phyloP scores from a whole-genome alignment of 2,888 invertebrate species.

The Rhabditophanes sp. region DNA sequence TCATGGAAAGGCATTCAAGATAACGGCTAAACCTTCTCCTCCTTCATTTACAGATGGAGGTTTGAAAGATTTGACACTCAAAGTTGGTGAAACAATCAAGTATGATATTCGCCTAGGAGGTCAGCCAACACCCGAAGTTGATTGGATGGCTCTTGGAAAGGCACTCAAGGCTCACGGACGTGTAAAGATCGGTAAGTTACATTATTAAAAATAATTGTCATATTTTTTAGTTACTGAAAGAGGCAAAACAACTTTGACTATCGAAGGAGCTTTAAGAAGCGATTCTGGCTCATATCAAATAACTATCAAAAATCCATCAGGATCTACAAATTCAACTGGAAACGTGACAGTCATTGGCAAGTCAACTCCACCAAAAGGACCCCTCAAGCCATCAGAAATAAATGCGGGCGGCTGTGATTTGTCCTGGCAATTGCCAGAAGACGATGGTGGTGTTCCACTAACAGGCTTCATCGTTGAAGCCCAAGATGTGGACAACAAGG shows the following conservation, averaged over 20 bases:
- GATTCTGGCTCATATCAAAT: slow-evolving; percentile 81
- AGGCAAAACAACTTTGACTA: slow-evolving; percentile 49
- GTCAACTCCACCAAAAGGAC: slow-evolving; percentile 80
- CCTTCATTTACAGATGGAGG: slow-evolving; percentile 70
- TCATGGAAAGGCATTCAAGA: slow-evolving; percentile 58
- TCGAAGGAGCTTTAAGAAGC: slow-evolving; percentile 73
- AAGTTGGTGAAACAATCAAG: slow-evolving; percentile 83
- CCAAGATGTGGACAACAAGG: slow-evolving; percentile 60
- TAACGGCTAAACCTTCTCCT: slow-evolving; percentile 38
- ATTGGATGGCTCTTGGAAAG: slow-evolving; percentile 60
- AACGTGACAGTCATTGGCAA: slow-evolving; percentile 65
- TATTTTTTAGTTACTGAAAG: slow-evolving; percentile 38
- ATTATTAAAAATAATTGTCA: too few species aligned
- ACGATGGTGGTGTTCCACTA: slow-evolving; percentile 87
- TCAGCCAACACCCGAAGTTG: slow-evolving; percentile 83
- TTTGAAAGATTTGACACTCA: slow-evolving; percentile 76
- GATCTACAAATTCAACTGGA: slow-evolving; percentile 75
- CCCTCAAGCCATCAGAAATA: slow-evolving; percentile 70
- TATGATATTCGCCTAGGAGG: slow-evolving; percentile 86
- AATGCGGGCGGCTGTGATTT: slow-evolving; percentile 87
- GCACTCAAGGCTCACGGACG: slow-evolving; percentile 39
- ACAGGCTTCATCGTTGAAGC: slow-evolving; percentile 77
- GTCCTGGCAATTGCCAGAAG: slow-evolving; percentile 81
- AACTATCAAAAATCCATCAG: slow-evolving; percentile 73
- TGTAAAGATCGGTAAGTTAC: too few species aligned